A percentile compares a stretch with the other conserved stretches of the same genome.
Conservation (phyloP, 1,140 invertebrate species). For the Atta texana region DNA sequence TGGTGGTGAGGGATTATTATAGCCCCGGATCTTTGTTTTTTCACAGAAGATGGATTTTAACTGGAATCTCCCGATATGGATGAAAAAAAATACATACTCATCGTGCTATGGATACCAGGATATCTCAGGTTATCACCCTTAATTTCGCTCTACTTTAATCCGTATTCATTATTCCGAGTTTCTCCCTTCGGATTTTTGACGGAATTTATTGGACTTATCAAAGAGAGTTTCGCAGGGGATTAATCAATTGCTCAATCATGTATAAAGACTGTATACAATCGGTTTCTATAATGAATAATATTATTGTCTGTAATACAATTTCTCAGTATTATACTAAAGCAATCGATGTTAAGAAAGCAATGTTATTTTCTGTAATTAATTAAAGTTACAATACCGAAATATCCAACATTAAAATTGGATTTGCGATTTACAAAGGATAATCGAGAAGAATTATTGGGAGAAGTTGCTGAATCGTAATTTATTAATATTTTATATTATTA, state of each 20-base stretch:
- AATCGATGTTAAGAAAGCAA: background rate
- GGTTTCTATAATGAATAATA: no score
- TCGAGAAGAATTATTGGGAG: background rate
- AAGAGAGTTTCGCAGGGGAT: background rate
- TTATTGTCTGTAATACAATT: background rate
- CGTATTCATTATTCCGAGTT: background rate
- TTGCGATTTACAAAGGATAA: no score
- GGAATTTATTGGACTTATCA: slow-evolving; percentile 35
- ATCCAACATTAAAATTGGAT: background rate
- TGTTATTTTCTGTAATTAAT: background rate
- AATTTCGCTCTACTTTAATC: slow-evolving; percentile 28
- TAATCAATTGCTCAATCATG: slow-evolving; percentile 40
- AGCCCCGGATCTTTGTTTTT: slow-evolving; percentile 20
- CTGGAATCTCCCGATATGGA: slow-evolving; percentile 1
- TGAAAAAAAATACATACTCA: slow-evolving; percentile 18
- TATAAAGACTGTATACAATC: background rate
- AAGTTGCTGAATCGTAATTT: no score
- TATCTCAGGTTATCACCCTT: slow-evolving; percentile 39
- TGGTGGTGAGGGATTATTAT: slow-evolving; percentile 31
- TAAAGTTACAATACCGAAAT: background rate
- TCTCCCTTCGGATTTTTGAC: slow-evolving; percentile 18
- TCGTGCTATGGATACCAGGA: background rate
- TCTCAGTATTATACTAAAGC: background rate
- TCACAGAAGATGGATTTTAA: slow-evolving; percentile 40
- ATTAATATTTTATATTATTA: no score